Evolutionary conservation across 2,113 vertebrate genomes (phyloP).

Genomic region (Mormoops blainvillei): DNA sequence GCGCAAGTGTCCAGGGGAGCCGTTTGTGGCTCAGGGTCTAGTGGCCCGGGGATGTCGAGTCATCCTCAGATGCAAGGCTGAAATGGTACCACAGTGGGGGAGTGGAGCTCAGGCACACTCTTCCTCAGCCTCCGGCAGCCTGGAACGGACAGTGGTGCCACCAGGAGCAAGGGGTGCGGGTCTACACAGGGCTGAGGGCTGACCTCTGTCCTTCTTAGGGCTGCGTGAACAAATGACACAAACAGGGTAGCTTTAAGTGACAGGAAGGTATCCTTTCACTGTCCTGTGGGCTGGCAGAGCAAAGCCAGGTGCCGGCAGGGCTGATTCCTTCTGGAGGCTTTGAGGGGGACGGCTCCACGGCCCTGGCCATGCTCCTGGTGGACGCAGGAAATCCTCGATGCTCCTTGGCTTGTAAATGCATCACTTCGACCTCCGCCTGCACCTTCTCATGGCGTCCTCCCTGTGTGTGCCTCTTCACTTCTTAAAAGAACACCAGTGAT

Average conservation of each 20-base stretch:
- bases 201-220: not conserved
- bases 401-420: rapidly evolving
- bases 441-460: rapidly evolving
- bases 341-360: not conserved
- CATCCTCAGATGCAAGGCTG: not conserved
- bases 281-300: not conserved
- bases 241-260: not conserved
- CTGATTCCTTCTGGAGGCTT: not conserved
- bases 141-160: too few relatives aligned
- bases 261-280: rapidly evolving
- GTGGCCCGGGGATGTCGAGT: not conserved
- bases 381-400: rapidly evolving
- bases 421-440: rapidly evolving
- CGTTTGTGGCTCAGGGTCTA: not conserved
- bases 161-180: too few relatives aligned
- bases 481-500: not conserved
- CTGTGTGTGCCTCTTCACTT: not conserved
- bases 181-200: rapidly evolving
- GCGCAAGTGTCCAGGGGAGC: not conserved
- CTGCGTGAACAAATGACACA: not conserved
- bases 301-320: not conserved
- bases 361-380: not conserved
- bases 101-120: not conserved
- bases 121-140: not conserved
- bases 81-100: rapidly evolving